Conservation (phyloP, 1,140 invertebrate genomes). For the Hylaeus volcanicus region DNA sequence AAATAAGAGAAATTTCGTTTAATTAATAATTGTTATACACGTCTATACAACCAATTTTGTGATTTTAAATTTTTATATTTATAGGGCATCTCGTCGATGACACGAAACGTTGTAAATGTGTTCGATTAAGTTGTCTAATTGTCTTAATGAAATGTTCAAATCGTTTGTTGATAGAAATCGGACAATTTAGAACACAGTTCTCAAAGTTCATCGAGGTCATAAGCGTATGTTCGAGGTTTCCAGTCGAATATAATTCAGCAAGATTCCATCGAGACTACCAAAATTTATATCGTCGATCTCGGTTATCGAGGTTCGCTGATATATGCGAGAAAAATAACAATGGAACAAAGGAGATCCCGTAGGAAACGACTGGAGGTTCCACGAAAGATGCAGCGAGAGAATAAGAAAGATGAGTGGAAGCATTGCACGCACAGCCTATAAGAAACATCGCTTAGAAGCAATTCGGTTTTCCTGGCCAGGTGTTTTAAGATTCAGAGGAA, state of each 20-base stretch:
- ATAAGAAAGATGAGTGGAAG: conserved; percentile 20
- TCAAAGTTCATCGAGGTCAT: neutral
- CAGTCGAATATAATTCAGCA: neutral
- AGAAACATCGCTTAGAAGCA: neutral
- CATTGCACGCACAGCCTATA: neutral
- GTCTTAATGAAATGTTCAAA: too few species aligned
- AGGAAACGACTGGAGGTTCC: neutral
- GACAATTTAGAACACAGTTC: too few species aligned
- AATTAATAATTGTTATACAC: too few species aligned
- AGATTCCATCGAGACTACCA: neutral
- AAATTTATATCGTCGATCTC: neutral
- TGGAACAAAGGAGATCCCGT: neutral
- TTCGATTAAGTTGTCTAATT: too few species aligned
- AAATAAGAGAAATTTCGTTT: too few species aligned
- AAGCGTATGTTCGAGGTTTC: neutral
- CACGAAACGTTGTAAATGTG: too few species aligned
- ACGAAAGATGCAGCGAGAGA: neutral
- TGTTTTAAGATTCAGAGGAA: neutral
- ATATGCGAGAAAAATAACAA: neutral
- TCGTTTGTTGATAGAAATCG: too few species aligned
- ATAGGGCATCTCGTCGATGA: too few species aligned
- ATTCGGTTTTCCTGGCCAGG: neutral
- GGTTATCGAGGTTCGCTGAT: neutral
- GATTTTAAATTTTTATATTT: too few species aligned
- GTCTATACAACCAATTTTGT: too few species aligned